Evolutionary conservation across 2,797 vertebrate species (phyloP).

Genomic region (Geotria australis): DNA sequence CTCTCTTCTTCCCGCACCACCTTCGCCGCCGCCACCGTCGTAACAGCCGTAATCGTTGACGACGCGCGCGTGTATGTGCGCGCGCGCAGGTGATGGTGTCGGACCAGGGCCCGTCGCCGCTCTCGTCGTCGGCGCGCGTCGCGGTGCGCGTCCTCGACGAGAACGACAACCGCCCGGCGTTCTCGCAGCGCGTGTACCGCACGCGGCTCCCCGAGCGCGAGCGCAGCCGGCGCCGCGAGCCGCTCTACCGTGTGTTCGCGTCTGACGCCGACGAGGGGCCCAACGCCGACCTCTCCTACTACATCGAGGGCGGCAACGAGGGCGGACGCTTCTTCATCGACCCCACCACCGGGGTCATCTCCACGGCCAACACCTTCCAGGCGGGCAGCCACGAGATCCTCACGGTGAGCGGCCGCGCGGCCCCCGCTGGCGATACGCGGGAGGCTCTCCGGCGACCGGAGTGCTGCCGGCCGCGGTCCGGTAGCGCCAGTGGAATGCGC

Average conservation of each 20-base stretch:
- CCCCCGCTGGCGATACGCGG: no score
- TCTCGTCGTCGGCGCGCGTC: slow-evolving; percentile 55
- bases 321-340: slow-evolving; percentile 80
- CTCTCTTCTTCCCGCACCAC: no score
- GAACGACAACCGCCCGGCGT: slow-evolving; percentile 76
- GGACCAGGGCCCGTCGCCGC: slow-evolving; percentile 39
- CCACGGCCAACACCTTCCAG: slow-evolving; percentile 58
- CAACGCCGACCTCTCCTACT: slow-evolving; percentile 70
- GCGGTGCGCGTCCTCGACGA: slow-evolving; percentile 64
- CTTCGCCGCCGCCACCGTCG: no score
- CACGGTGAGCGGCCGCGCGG: slow-evolving; percentile 28
- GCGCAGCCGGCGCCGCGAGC: slow-evolving; percentile 49
- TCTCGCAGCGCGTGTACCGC: slow-evolving; percentile 73
- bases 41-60: no score
- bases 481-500: no score
- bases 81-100: slow-evolving; percentile 64
- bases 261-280: slow-evolving; percentile 60
- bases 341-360: slow-evolving; percentile 70
- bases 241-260: slow-evolving; percentile 67
- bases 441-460: no score
- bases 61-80: no score
- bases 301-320: slow-evolving; percentile 60
- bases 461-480: no score
- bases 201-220: slow-evolving; percentile 64
- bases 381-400: slow-evolving; percentile 75